Base-by-base conservation (phyloP, 1,140 invertebrate genomes). In the Lepidurus packardi region DNA sequence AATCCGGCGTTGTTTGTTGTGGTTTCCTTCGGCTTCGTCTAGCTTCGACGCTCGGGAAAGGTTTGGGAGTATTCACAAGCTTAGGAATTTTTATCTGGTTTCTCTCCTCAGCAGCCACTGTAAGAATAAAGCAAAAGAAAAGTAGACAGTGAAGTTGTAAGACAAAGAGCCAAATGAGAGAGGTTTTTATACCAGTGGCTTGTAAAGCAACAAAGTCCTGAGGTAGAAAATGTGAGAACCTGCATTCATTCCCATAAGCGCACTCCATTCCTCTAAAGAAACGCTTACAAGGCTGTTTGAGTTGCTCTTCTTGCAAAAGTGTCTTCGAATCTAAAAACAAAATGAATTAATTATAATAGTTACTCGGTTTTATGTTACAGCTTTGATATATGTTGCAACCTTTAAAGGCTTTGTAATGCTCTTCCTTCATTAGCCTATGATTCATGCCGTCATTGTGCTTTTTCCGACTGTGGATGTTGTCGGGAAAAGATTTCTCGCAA, bases 241-340 rank as follows among this genome's bases (percentile, higher is more conserved):
- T 65, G 53, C 53, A 65, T 65, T 65, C 53, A 65, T 21, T 65
- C 53, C 53, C 53, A 21, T 65, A 65, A 13, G 13, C 21, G 53
- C 53, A 65, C 53, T 65, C 53, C 53, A 65, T 65, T 16, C 53
- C 53, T 65, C 53, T 9, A 65, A 65, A 65, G 13, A 65, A 65
- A 13, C 21, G 53, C 21, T 65, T 65, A n/a, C 53, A 65, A 21
- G 53, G 53, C 8, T 13, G 16, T 21, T 65, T 65, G 16, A n/a
- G 53, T 65, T n/a, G 21, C 53, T 65, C 53, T 65, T 65, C 53
- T 13, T 65, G 9, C 53, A 65, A 21, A 65, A 13, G 53, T n/a
- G 16, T 65, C 53, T 21, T 65, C 53, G 53, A 16, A 65, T 65
- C 53, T 65, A 21, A 7, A 65, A 65, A 65, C 16, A 65, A 65